Percentiles rank a stretch among this genome's conserved stretches.
phyloP scores from a whole-genome alignment of 30 jellyfish, hydroid and myxozoan species.

The Haliclystus octoradiatus region DNA sequence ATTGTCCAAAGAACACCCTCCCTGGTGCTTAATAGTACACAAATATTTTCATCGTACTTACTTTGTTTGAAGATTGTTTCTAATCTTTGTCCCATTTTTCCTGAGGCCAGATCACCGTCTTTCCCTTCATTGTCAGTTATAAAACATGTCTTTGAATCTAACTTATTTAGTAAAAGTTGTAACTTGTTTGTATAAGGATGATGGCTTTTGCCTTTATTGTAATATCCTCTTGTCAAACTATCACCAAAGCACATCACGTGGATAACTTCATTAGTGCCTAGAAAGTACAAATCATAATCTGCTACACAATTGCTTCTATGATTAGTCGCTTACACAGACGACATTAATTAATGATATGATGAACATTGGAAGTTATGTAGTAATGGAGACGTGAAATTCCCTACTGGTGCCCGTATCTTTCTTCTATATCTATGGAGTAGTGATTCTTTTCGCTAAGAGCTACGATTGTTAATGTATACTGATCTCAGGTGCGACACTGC shows the following conservation, averaged over 20 bases:
- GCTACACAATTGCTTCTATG: too few relatives aligned
- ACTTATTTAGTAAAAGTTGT: constrained; percentile 45
- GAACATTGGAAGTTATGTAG: too few relatives aligned
- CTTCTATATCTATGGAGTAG: too few relatives aligned
- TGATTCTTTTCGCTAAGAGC: too few relatives aligned
- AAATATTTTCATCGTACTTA: neutral
- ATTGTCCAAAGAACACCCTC: too few relatives aligned
- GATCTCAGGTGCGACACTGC: too few relatives aligned
- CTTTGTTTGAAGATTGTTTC: constrained; percentile 20
- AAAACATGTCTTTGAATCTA: constrained; percentile 79
- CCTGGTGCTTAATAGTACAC: too few relatives aligned
- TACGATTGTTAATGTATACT: too few relatives aligned
- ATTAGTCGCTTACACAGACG: too few relatives aligned
- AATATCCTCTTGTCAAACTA: constrained; percentile 90
- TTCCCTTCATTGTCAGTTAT: constrained; percentile 81
- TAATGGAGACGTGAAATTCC: too few relatives aligned
- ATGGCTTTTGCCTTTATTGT: constrained; percentile 90
- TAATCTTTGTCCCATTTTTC: constrained; percentile 83
- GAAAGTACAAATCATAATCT: neutral
- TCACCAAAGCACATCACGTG: constrained; percentile 87
- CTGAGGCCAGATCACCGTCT: constrained; percentile 92
- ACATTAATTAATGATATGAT: too few relatives aligned
- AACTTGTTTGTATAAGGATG: constrained; percentile 87
- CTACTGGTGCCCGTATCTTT: too few relatives aligned
- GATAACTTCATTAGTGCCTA: constrained; percentile 73